Evolutionary conservation across 2,888 invertebrate genomes (phyloP).

Genomic region (Limnephilus rhombicus): DNA sequence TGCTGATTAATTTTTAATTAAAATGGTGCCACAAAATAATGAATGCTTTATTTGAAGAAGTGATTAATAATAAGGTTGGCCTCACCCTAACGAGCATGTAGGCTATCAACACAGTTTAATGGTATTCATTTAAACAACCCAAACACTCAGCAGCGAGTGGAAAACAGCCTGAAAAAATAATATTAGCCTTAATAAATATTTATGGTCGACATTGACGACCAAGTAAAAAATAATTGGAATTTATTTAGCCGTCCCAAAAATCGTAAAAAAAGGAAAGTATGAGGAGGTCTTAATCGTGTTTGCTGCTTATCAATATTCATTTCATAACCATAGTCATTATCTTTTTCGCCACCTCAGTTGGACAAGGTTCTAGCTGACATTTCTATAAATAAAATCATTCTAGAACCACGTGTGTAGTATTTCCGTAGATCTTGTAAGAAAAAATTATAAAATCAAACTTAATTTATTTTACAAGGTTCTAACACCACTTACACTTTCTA

Average conservation of each 20-base stretch:
- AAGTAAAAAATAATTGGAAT: neutral
- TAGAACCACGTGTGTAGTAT: no score
- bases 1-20: no score
- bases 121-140: neutral
- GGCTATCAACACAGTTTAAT: neutral
- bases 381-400: no score
- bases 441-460: no score
- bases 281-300: neutral
- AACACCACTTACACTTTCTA: no score
- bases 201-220: neutral
- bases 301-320: neutral
- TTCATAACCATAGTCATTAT: neutral
- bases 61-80: neutral
- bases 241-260: neutral
- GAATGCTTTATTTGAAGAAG: no score
- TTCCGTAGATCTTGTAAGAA: no score
- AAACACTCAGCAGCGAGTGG: neutral
- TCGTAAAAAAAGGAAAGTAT: neutral
- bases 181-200: conserved; percentile 1
- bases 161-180: neutral
- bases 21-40: no score
- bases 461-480: no score
- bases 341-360: no score
- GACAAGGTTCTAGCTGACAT: no score
- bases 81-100: neutral